A percentile compares a stretch with the other conserved stretches of the same genome.
Conservation (phyloP, 2,113 vertebrate species). For the Neodontobutis hainanensis region DNA sequence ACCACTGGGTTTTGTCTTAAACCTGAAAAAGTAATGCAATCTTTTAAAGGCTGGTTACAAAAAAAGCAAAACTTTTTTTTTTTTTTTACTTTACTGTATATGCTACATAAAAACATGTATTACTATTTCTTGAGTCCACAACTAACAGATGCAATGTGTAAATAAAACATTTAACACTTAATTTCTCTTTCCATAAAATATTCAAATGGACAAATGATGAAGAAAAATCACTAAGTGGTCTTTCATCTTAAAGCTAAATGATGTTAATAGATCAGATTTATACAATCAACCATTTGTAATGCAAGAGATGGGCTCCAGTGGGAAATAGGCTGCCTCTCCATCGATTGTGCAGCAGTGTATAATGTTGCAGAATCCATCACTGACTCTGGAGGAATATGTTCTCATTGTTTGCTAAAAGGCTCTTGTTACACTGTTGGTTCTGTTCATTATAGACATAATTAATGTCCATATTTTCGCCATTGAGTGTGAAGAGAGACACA, state of each 20-base stretch:
- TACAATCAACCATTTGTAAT: conserved; percentile 62
- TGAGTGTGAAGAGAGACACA: conserved; percentile 29
- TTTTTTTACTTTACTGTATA: no score
- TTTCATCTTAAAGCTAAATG: conserved; percentile 48
- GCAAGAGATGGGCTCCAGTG: conserved; percentile 38
- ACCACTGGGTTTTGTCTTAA: no score
- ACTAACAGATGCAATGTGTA: conserved; percentile 1
- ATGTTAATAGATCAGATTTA: conserved; percentile 60
- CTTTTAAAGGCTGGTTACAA: no score
- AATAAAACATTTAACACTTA: conserved; percentile 24
- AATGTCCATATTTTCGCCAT: conserved; percentile 49
- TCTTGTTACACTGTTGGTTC: conserved; percentile 15
- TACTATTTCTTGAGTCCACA: not conserved
- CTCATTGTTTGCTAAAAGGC: conserved; percentile 37
- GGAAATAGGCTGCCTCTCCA: conserved; percentile 48
- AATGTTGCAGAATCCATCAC: conserved; percentile 67
- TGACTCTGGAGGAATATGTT: conserved; percentile 44
- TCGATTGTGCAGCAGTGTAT: conserved; percentile 57
- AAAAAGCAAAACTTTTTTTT: no score
- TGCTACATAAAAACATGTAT: not conserved
- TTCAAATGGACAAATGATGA: conserved; percentile 25
- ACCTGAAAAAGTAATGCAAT: no score
- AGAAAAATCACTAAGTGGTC: conserved; percentile 40
- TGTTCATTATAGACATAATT: conserved; percentile 47
- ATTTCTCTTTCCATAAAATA: not conserved